Evolutionary conservation across 1,140 invertebrate genomes (phyloP).

Genomic region (Trigoniulus corallinus): DNA sequence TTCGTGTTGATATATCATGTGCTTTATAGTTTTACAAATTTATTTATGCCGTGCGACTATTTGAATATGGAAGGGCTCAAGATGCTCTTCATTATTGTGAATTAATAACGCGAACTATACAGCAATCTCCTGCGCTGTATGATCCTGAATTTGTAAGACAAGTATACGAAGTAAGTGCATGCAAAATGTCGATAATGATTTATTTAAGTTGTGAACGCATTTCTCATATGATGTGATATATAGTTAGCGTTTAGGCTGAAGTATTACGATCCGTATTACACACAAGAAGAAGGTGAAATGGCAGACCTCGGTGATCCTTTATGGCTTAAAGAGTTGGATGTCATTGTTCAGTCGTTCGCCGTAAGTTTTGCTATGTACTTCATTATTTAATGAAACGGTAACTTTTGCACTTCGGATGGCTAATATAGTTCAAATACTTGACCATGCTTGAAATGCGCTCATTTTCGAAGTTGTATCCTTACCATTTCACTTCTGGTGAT

Average conservation of each 20-base stretch:
- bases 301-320: slow-evolving; percentile 26
- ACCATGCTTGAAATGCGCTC: too few relatives aligned
- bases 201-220: neutral
- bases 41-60: slow-evolving; percentile 47
- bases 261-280: slow-evolving; percentile 53
- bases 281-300: slow-evolving; percentile 22
- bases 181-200: neutral
- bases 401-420: too few relatives aligned
- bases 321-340: slow-evolving; percentile 26
- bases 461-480: too few relatives aligned
- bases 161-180: slow-evolving; percentile 32
- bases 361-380: too few relatives aligned
- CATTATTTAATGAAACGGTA: neutral
- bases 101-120: slow-evolving; percentile 47
- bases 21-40: slow-evolving; percentile 26
- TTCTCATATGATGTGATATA: neutral
- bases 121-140: slow-evolving; percentile 34
- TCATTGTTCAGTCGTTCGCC: neutral
- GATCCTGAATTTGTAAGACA: slow-evolving; percentile 40
- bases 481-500: too few relatives aligned
- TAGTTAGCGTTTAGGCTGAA: slow-evolving; percentile 52
- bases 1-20: neutral
- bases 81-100: slow-evolving; percentile 68
- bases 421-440: too few relatives aligned
- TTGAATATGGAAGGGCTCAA: slow-evolving; percentile 56